These are phyloP conservation scores for Xanthia togata DNA, from an alignment of 2,888 invertebrate species.

Conservation along the genomic window DNA sequence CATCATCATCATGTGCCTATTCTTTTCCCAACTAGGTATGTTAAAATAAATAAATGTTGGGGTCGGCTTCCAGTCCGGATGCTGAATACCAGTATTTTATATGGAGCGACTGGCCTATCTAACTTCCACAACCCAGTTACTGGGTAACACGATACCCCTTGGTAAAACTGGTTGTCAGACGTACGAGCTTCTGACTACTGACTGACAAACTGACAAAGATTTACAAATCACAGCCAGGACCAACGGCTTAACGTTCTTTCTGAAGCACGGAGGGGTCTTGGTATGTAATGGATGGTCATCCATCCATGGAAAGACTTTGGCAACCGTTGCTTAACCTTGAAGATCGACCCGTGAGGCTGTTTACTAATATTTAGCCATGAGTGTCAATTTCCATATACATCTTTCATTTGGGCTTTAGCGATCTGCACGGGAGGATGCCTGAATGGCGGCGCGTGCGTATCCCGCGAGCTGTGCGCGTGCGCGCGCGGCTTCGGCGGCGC, in stretches of 20 bases:
- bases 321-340: neutral
- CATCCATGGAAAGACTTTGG: neutral
- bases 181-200: neutral
- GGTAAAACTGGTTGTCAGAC: neutral
- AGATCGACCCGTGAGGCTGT: neutral
- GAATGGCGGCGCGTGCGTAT: slow-evolving; percentile 95
- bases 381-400: neutral
- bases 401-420: slow-evolving; percentile 87
- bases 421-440: slow-evolving; percentile 95
- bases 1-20: neutral
- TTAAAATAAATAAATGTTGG: neutral
- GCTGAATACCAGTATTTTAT: neutral
- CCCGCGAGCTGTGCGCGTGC: slow-evolving; percentile 95
- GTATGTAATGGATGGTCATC: neutral
- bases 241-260: neutral
- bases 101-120: neutral
- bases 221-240: neutral
- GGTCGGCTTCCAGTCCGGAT: neutral
- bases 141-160: neutral
- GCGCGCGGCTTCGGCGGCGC: slow-evolving; percentile 95
- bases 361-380: neutral
- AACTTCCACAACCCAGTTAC: neutral
- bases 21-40: neutral
- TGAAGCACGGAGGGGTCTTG: neutral
- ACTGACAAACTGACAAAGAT: too few species aligned